These are phyloP conservation scores for Dysmachus trigonus DNA, from an alignment of 2,888 invertebrate species.

Conservation along the genomic window DNA sequence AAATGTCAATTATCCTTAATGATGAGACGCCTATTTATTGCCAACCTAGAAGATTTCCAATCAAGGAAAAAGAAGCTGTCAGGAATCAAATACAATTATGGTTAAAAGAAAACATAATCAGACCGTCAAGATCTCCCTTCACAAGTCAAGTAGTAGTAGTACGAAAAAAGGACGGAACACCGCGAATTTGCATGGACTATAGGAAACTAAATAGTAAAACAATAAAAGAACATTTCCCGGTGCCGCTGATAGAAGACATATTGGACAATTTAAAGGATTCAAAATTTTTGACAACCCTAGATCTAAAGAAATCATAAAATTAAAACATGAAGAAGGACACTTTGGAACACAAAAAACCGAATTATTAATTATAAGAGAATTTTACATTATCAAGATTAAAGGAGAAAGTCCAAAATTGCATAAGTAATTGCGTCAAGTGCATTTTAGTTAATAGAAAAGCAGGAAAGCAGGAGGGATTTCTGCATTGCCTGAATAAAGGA, in stretches of 20 bases:
- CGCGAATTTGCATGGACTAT: constrained; percentile 59
- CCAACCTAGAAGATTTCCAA: constrained; percentile 52
- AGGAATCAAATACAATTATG: constrained; percentile 54
- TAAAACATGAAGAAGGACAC: constrained; percentile 41
- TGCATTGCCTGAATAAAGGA: not conserved
- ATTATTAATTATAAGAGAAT: not conserved
- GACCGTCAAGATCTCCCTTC: constrained; percentile 53
- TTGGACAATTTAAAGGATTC: constrained; percentile 56
- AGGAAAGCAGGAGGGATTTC: not conserved
- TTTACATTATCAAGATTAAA: not conserved
- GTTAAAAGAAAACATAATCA: constrained; percentile 54
- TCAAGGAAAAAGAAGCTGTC: constrained; percentile 52
- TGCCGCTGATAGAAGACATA: constrained; percentile 59
- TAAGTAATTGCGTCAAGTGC: constrained; percentile 1
- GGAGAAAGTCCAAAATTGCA: not conserved
- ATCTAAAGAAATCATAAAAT: constrained; percentile 51
- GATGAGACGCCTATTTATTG: constrained; percentile 55
- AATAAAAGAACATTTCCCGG: constrained; percentile 56
- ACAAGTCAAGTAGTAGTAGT: constrained; percentile 51
- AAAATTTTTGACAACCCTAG: constrained; percentile 54
- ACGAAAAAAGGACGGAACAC: constrained; percentile 47
- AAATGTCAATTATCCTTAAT: constrained; percentile 53
- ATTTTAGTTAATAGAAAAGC: constrained; percentile 8
- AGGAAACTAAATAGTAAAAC: constrained; percentile 58
- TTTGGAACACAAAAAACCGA: constrained; percentile 25